Evolutionary conservation across 2,888 invertebrate species (phyloP).

Genomic region (Dicyrtoma fusca): DNA sequence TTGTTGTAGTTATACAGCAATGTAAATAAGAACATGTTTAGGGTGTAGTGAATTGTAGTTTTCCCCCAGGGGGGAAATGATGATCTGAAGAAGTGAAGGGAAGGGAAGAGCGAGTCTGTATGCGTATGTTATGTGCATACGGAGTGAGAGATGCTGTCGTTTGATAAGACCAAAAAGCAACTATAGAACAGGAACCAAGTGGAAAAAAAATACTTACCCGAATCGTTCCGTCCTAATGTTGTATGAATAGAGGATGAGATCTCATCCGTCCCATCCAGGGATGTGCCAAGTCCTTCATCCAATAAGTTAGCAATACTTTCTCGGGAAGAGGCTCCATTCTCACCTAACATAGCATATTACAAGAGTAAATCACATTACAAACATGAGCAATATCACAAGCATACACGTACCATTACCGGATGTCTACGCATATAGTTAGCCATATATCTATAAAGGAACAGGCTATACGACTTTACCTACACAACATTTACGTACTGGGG

Average conservation of each 20-base stretch:
- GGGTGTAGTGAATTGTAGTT: not conserved
- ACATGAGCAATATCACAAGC: no score
- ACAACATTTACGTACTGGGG: no score
- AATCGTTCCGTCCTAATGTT: slow-evolving; percentile 54
- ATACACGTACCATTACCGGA: no score
- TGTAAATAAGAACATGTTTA: no score
- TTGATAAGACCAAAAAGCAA: not conserved
- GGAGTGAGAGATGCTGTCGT: not conserved
- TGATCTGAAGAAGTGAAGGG: slow-evolving; percentile 7
- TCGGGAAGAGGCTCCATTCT: slow-evolving; percentile 45
- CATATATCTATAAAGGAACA: no score
- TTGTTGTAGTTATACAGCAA: no score
- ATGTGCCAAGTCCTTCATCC: slow-evolving; percentile 57
- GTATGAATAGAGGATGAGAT: slow-evolving; percentile 54
- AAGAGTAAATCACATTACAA: no score
- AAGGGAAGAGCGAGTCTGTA: not conserved
- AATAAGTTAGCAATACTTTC: slow-evolving; percentile 53
- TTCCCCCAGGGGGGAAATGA: slow-evolving; percentile 23
- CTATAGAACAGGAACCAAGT: not conserved
- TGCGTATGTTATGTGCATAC: not conserved
- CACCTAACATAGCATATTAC: slow-evolving; percentile 39
- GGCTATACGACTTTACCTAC: no score
- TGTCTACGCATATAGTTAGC: no score
- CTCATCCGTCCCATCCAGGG: slow-evolving; percentile 54
- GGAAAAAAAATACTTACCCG: slow-evolving; percentile 44